Percentiles rank a stretch among this genome's conserved stretches.
phyloP scores from a whole-genome alignment of 2,888 invertebrate genomes.

The Sepiola atlantica region DNA sequence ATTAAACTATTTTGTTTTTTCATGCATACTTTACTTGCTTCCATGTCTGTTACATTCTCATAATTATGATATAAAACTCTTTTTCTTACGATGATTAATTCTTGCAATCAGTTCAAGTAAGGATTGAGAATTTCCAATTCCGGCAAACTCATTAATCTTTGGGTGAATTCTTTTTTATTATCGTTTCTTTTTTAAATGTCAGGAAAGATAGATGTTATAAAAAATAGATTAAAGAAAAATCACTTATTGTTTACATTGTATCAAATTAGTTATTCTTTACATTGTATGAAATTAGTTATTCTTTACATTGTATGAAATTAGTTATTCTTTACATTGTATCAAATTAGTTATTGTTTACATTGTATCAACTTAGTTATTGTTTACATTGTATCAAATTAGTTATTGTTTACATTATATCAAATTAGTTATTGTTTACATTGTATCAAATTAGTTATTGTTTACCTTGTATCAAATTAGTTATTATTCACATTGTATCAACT shows the following conservation, averaged over 20 bases:
- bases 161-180: not conserved
- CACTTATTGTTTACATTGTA: not conserved
- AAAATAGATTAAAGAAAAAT: not conserved
- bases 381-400: too few relatives aligned
- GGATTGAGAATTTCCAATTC: not conserved
- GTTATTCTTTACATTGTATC: too few relatives aligned
- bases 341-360: too few relatives aligned
- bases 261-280: too few relatives aligned
- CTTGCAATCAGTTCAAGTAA: not conserved
- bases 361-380: too few relatives aligned
- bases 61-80: not conserved
- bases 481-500: too few relatives aligned
- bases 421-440: not conserved
- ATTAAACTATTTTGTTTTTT: not conserved
- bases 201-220: not conserved
- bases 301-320: too few relatives aligned
- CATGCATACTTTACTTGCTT: not conserved
- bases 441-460: too few relatives aligned
- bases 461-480: too few relatives aligned
- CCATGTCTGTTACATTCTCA: not conserved
- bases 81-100: not conserved
- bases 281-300: too few relatives aligned
- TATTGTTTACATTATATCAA: too few relatives aligned
- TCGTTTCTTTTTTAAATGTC: not conserved
- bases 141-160: not conserved